Evolutionary conservation across 1,140 invertebrate species (phyloP), one percentile per base, ranked within the genome.

Genomic region (Vollenhovia emeryi): DNA sequence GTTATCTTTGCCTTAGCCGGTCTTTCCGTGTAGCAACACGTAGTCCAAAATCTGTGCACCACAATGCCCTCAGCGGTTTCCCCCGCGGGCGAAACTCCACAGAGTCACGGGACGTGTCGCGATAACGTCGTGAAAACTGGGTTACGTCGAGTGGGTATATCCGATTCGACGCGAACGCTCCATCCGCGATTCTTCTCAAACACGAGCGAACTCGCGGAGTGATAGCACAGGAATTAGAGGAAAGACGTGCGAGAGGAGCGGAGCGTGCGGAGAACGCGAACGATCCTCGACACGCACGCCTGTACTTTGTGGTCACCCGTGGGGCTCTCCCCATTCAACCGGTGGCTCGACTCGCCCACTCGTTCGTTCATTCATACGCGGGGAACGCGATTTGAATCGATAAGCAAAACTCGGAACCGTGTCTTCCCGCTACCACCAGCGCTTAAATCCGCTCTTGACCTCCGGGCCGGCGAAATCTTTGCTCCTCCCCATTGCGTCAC

Each of bases 301-400:
- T 89, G 88, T 89, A 82, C 85, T 88, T 89, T 85, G 87, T 91
- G 89, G 85, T 91, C 91, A 87, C 87, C 90, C 86, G 74, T 85
- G 87, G 87, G 89, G 89, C 85, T 87, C 85, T 86, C 62, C 62
- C 62, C 92, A 93, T 93, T 93, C 91, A 93, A 92, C 91, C 92
- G 91, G 91, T 92, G 91, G 92, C 91, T 90, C 89, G 87, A 78
- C 90, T 92, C 89, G 91, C 91, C 91, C 92, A 89, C 92, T 92
- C 92, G 90, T 92, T 92, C 91, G 88, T 92, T 92, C 92, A 93
- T 93, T 93, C 92, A 92, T 93, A 93, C 92, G 87, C 89, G 87
- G 82, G 75, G 91, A 89, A 92, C 92, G 92, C 92, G 90, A 93
- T 93, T 93, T 93, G 92, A 92, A 93, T 93, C 91, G 92, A 93